A percentile compares a stretch with the other conserved stretches of the same genome.
These are phyloP conservation scores for Psittacula echo DNA, from an alignment of 2,797 vertebrate genomes.

Conservation along the genomic window DNA sequence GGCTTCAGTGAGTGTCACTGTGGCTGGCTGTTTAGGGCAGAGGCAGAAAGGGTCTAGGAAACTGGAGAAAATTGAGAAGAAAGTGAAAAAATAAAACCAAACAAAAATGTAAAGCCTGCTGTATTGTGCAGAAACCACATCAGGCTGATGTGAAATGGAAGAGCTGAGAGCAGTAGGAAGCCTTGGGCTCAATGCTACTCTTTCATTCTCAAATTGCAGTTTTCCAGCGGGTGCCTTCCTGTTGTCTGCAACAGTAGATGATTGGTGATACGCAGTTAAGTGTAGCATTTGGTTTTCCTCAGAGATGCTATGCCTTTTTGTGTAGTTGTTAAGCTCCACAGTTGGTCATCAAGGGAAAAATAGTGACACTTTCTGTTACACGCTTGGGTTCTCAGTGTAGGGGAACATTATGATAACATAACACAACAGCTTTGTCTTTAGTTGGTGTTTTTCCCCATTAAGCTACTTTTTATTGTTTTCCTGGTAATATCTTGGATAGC, in stretches of 20 bases:
- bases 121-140: background rate
- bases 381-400: background rate
- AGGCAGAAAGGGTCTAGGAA: background rate
- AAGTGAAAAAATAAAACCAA: background rate
- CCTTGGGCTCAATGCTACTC: background rate
- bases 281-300: background rate
- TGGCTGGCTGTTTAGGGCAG: background rate
- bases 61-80: background rate
- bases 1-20: background rate
- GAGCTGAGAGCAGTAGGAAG: background rate
- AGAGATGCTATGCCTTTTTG: background rate
- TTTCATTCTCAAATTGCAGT: background rate
- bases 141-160: background rate
- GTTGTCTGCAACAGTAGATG: background rate
- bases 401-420: constrained; percentile 2
- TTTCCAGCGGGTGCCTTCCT: background rate
- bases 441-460: background rate
- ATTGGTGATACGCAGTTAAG: background rate
- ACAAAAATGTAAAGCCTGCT: background rate
- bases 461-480: constrained; percentile 27
- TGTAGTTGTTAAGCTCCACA: background rate
- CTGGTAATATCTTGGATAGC: background rate
- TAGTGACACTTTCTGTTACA: background rate
- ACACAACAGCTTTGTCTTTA: constrained; percentile 11
- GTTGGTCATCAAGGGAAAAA: background rate